phyloP scores from a whole-genome alignment of 2,113 vertebrate genomes.

The Pygoscelis adeliae region DNA sequence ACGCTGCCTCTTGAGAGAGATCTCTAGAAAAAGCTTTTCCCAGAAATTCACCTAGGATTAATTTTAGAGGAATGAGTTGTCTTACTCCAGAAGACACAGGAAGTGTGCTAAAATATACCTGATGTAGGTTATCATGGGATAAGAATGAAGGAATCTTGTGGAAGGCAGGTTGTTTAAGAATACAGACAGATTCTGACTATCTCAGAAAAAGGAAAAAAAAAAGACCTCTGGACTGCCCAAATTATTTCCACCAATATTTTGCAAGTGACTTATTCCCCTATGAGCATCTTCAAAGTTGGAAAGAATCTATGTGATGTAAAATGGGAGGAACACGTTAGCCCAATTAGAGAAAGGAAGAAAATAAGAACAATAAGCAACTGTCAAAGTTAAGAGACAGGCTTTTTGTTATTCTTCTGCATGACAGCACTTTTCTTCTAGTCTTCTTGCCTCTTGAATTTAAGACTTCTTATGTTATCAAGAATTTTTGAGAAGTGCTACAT shows the following conservation, averaged over 20 bases:
- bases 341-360: not conserved
- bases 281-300: not conserved
- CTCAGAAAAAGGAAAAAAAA: accelerated
- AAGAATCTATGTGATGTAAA: not conserved
- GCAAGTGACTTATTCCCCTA: not conserved
- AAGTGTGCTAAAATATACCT: not conserved
- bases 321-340: not conserved
- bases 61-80: not conserved
- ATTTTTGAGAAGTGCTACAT: not conserved
- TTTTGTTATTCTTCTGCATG: not conserved
- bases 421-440: not conserved
- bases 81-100: not conserved
- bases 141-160: not conserved
- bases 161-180: not conserved
- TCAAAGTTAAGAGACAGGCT: not conserved
- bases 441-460: not conserved
- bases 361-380: not conserved
- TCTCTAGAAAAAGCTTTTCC: not conserved
- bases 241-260: not conserved
- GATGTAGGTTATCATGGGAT: not conserved
- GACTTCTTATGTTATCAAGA: not conserved
- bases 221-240: not conserved
- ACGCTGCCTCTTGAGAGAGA: not conserved
- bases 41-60: not conserved
- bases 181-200: not conserved